Evolutionary conservation across 2,797 vertebrate genomes (phyloP).

Genomic region (Picus viridis): DNA sequence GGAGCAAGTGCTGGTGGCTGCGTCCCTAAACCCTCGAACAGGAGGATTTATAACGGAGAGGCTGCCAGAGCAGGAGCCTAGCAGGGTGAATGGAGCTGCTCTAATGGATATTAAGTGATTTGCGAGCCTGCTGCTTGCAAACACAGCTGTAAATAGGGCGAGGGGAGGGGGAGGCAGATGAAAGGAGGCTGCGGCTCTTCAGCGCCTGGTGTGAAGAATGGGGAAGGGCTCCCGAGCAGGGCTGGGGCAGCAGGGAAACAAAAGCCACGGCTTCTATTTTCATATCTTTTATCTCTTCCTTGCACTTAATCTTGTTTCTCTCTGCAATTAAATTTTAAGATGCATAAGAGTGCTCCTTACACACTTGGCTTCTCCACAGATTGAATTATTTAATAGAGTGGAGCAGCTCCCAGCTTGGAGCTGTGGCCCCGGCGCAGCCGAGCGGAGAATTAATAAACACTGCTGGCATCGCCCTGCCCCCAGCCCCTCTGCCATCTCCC

Average conservation of each 20-base stretch:
- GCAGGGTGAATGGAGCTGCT: constrained; percentile 48
- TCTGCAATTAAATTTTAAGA: constrained; percentile 80
- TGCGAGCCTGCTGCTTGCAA: constrained; percentile 65
- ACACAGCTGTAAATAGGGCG: constrained; percentile 67
- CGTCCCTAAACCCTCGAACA: constrained; percentile 18
- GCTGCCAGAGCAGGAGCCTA: constrained; percentile 42
- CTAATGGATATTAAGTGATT: constrained; percentile 77
- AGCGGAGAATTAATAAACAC: constrained; percentile 79
- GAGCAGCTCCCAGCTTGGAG: constrained; percentile 62
- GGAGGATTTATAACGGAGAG: constrained; percentile 21
- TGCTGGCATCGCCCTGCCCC: background rate
- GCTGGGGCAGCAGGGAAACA: constrained; percentile 45
- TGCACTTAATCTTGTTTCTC: constrained; percentile 73
- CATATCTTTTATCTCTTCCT: constrained; percentile 68
- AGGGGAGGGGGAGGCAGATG: background rate
- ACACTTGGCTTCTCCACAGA: constrained; percentile 73
- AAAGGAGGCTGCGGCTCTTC: constrained; percentile 50
- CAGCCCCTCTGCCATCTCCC: background rate
- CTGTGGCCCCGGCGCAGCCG: constrained; percentile 58
- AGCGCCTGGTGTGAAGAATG: constrained; percentile 36
- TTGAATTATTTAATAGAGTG: constrained; percentile 79
- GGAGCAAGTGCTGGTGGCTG: background rate
- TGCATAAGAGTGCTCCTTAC: constrained; percentile 66
- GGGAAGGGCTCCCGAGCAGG: background rate
- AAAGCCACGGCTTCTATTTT: constrained; percentile 55